Evolutionary conservation across 2,113 vertebrate species (phyloP).

Genomic region (Ancistrus triradiatus): DNA sequence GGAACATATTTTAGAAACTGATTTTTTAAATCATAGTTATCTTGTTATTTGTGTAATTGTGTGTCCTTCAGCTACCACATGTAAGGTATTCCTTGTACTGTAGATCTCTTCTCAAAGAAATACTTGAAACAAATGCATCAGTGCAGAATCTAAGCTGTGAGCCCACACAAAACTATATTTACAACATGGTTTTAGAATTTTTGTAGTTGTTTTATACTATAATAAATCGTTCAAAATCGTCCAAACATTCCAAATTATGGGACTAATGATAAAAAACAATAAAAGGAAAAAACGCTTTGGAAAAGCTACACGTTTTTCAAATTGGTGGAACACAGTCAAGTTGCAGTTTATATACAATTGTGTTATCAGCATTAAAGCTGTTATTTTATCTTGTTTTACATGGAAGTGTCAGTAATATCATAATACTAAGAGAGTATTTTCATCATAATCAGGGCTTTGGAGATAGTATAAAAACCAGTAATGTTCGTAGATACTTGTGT

Average conservation of each 20-base stretch:
- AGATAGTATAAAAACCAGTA: not conserved
- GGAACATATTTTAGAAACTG: too few species aligned
- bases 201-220: too few species aligned
- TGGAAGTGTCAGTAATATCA: not conserved
- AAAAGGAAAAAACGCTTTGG: not conserved
- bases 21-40: not conserved
- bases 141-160: slow-evolving; percentile 48
- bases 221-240: too few species aligned
- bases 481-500: not conserved
- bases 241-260: too few species aligned
- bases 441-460: not conserved
- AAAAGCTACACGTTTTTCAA: too few species aligned
- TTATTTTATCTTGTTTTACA: not conserved
- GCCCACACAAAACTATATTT: not conserved
- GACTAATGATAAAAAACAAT: not conserved
- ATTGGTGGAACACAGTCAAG: too few species aligned
- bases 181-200: not conserved
- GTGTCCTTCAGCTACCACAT: not conserved
- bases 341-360: too few species aligned
- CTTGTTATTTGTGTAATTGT: not conserved
- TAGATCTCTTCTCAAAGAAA: slow-evolving; percentile 27
- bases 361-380: not conserved
- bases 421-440: slow-evolving; percentile 6
- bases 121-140: slow-evolving; percentile 59
- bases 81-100: slow-evolving; percentile 24